Percentiles rank a stretch among this genome's conserved stretches.
phyloP scores from a whole-genome alignment of 2,888 invertebrate species.

The Cryptosula pallasiana region DNA sequence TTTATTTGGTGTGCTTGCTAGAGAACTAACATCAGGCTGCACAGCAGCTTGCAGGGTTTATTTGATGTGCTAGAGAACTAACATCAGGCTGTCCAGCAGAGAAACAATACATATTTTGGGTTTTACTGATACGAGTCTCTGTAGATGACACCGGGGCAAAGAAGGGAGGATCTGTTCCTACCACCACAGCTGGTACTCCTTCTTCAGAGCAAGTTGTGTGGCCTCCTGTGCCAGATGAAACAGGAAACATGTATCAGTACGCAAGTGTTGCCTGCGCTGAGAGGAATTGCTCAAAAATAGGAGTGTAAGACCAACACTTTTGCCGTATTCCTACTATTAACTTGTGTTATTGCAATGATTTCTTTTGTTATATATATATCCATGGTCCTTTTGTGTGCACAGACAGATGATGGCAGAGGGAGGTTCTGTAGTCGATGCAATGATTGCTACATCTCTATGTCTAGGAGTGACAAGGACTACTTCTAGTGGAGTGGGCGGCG shows the following conservation, averaged over 20 bases:
- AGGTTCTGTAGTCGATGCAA: constrained; percentile 69
- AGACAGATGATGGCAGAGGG: constrained; percentile 46
- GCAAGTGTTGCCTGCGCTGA: constrained; percentile 68
- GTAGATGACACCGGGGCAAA: no score
- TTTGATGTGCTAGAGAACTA: no score
- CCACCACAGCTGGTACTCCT: no score
- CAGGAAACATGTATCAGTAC: constrained; percentile 30
- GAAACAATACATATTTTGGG: no score
- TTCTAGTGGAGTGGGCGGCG: constrained; percentile 64
- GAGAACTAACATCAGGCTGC: no score
- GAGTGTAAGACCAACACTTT: constrained; percentile 51
- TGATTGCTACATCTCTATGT: constrained; percentile 66
- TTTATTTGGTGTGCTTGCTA: no score
- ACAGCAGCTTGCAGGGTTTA: no score
- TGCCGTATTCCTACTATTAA: background rate
- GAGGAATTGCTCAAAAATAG: constrained; percentile 66
- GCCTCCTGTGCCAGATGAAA: background rate
- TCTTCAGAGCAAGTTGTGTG: background rate
- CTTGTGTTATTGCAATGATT: background rate
- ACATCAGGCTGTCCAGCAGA: no score
- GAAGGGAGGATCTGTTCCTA: no score
- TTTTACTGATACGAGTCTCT: no score
- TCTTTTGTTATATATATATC: background rate
- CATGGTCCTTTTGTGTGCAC: no score
- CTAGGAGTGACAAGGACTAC: constrained; percentile 67